These are phyloP conservation scores for Falco punctatus DNA, from an alignment of 2,113 vertebrate genomes.

Conservation along the genomic window DNA sequence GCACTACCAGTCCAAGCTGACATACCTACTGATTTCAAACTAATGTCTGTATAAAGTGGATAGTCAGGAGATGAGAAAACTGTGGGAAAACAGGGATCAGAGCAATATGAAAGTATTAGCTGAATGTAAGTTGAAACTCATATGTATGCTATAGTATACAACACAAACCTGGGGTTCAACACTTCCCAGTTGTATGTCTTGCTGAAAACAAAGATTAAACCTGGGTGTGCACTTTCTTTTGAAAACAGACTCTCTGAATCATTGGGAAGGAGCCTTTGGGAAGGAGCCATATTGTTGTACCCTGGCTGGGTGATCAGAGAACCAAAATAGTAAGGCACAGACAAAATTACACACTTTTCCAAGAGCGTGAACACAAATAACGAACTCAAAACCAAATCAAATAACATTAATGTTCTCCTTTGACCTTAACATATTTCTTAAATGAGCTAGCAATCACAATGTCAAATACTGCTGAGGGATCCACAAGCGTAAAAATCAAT, in stretches of 20 bases:
- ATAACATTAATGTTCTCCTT: not conserved
- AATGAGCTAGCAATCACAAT: not conserved
- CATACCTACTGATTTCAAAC: not conserved
- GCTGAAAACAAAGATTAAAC: not conserved
- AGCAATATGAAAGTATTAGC: not conserved
- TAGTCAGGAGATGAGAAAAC: not conserved
- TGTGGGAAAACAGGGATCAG: not conserved
- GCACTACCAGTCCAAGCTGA: not conserved
- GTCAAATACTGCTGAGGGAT: not conserved
- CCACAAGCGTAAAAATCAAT: not conserved
- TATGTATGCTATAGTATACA: not conserved
- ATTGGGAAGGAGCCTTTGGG: not conserved
- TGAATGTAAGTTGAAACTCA: not conserved
- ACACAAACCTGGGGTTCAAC: too few relatives aligned
- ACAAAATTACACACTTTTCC: not conserved
- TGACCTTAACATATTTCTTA: not conserved
- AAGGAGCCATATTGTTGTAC: not conserved
- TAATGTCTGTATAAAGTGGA: not conserved
- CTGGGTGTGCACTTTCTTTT: not conserved
- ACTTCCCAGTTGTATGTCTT: not conserved
- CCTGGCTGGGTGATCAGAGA: not conserved
- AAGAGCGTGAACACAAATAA: not conserved
- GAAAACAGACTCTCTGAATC: not conserved
- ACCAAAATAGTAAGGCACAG: not conserved
- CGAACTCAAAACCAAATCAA: not conserved